Evolutionary conservation across 2,113 vertebrate species (phyloP).

Genomic region (Chiloscyllium plagiosum): DNA sequence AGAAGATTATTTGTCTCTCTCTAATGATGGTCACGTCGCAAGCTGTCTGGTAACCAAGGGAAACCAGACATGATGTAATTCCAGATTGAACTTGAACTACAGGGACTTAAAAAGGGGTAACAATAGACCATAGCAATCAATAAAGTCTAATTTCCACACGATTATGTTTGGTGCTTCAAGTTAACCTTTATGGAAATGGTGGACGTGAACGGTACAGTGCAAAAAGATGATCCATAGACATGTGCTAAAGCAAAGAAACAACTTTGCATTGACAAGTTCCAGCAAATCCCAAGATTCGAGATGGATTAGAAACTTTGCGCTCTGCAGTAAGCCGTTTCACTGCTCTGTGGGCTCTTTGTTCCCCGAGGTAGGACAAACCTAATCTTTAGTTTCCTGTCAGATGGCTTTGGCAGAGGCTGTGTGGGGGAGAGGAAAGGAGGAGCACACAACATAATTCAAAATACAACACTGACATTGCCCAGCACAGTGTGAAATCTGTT

Average conservation of each 20-base stretch:
- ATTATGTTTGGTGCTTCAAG: constrained; percentile 70
- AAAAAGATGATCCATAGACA: constrained; percentile 55
- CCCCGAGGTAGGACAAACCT: constrained; percentile 93
- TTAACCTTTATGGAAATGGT: constrained; percentile 63
- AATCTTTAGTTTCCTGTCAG: constrained; percentile 94
- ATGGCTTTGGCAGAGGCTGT: constrained; percentile 74
- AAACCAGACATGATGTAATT: constrained; percentile 91
- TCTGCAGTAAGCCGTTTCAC: constrained; percentile 62
- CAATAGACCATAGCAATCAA: constrained; percentile 77
- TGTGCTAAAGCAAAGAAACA: constrained; percentile 58
- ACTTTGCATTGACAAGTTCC: constrained; percentile 49
- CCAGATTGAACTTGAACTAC: constrained; percentile 83
- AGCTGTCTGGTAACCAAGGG: constrained; percentile 84
- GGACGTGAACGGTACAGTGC: constrained; percentile 50
- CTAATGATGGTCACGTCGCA: constrained; percentile 80
- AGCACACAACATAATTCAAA: constrained; percentile 42
- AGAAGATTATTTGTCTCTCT: constrained; percentile 78
- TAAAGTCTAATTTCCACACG: constrained; percentile 75
- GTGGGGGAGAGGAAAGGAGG: constrained; percentile 52
- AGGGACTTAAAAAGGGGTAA: constrained; percentile 69
- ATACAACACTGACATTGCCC: constrained; percentile 5
- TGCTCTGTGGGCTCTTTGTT: constrained; percentile 86
- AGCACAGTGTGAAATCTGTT: constrained; percentile 4
- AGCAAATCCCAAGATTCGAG: constrained; percentile 58
- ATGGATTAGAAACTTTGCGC: constrained; percentile 65